phyloP scores from a whole-genome alignment of 2,888 invertebrate genomes.

The Cantharis nigra region DNA sequence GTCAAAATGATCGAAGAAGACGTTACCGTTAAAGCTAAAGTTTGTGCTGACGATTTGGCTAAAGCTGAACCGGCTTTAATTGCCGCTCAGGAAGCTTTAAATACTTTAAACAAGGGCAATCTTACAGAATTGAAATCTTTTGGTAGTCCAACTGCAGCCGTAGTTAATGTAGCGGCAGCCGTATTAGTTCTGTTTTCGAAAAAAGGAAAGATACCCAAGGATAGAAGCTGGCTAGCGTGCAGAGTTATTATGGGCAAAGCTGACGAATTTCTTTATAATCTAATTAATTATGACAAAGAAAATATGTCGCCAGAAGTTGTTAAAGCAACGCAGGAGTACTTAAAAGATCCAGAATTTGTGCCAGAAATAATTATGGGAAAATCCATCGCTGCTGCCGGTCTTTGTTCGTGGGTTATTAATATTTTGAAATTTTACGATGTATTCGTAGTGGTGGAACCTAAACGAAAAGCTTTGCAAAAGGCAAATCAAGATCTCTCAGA shows the following conservation, averaged over 20 bases:
- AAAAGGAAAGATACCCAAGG: conserved; percentile 84
- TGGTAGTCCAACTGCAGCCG: conserved; percentile 87
- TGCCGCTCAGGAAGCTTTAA: conserved; percentile 88
- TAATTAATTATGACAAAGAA: conserved; percentile 90
- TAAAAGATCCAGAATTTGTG: conserved; percentile 79
- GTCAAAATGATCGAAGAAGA: conserved; percentile 88
- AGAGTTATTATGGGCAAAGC: conserved; percentile 91
- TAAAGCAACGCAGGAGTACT: conserved; percentile 72
- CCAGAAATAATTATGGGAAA: conserved; percentile 83
- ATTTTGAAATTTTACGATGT: conserved; percentile 89
- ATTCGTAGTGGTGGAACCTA: conserved; percentile 90
- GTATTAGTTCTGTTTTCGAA: conserved; percentile 83
- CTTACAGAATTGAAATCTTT: conserved; percentile 94
- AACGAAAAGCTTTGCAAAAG: conserved; percentile 80
- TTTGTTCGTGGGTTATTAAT: conserved; percentile 94
- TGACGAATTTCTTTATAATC: conserved; percentile 81
- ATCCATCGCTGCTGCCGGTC: conserved; percentile 90
- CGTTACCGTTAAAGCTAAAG: conserved; percentile 80
- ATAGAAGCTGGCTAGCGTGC: conserved; percentile 89
- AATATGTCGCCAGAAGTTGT: conserved; percentile 88
- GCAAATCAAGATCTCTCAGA: conserved; percentile 86
- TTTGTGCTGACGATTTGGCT: conserved; percentile 86
- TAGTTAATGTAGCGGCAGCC: conserved; percentile 84
- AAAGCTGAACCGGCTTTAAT: conserved; percentile 90
- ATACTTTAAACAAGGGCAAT: conserved; percentile 92